Conservation (phyloP, 2,888 invertebrate genomes). For the Elmis aenea region DNA sequence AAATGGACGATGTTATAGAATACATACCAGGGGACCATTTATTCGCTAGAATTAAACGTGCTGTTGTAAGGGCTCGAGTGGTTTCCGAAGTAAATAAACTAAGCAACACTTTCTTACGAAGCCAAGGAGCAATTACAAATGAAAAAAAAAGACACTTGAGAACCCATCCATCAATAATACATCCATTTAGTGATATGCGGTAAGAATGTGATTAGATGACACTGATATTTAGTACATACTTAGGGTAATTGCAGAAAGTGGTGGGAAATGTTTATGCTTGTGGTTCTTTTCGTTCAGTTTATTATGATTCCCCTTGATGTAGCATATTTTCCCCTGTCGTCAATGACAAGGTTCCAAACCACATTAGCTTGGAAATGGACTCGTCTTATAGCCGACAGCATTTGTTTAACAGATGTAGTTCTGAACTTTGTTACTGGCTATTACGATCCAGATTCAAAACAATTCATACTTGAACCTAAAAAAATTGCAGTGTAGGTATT, state of each 20-base stretch:
- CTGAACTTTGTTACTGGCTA: constrained; percentile 42
- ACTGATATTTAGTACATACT: constrained; percentile 2
- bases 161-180: constrained; percentile 38
- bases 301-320: constrained; percentile 38
- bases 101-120: constrained; percentile 38
- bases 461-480: constrained; percentile 33
- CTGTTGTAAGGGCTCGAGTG: constrained; percentile 23
- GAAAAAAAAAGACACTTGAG: constrained; percentile 41
- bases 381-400: constrained; percentile 32
- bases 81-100: constrained; percentile 37
- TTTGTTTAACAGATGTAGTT: constrained; percentile 37
- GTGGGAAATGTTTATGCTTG: constrained; percentile 41
- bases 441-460: constrained; percentile 32
- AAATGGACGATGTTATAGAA: constrained; percentile 15
- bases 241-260: constrained; percentile 28
- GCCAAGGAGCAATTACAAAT: constrained; percentile 37
- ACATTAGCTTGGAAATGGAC: constrained; percentile 19
- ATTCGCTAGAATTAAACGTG: constrained; percentile 8
- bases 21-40: constrained; percentile 8
- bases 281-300: constrained; percentile 30
- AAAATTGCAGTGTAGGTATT: constrained; percentile 17
- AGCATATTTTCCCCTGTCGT: constrained; percentile 35
- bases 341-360: too few relatives aligned
- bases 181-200: constrained; percentile 45
- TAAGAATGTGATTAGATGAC: too few relatives aligned